Evolutionary conservation across 2,797 vertebrate species (phyloP).

Genomic region (Muscicapa striata): DNA sequence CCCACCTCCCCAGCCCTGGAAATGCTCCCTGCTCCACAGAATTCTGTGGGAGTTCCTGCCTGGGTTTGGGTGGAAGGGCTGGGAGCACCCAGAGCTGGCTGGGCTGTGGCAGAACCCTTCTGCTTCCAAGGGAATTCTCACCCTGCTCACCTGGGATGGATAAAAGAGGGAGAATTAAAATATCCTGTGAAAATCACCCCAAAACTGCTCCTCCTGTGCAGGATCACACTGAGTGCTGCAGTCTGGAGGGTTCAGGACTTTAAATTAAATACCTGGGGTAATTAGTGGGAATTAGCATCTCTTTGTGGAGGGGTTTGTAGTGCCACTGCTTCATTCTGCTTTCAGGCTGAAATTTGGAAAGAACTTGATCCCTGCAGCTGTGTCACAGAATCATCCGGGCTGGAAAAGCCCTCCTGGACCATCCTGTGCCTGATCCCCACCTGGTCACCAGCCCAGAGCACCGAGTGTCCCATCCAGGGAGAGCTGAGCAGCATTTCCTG

Average conservation of each 20-base stretch:
- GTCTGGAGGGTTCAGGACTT: no score
- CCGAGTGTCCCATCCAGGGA: neutral
- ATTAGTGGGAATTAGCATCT: fast-evolving
- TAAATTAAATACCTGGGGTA: no score
- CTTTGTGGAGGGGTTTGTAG: neutral
- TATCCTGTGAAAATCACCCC: neutral
- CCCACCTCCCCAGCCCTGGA: fast-evolving
- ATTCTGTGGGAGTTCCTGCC: fast-evolving
- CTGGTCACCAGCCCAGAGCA: neutral
- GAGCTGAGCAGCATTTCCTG: neutral
- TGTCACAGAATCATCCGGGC: fast-evolving
- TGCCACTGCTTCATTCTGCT: neutral
- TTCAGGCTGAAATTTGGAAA: neutral
- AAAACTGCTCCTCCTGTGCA: neutral
- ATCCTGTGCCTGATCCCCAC: fast-evolving
- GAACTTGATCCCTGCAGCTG: neutral
- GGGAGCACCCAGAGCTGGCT: no score
- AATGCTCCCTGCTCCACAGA: fast-evolving
- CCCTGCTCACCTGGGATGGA: neutral
- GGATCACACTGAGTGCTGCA: neutral
- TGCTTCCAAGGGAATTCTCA: no score
- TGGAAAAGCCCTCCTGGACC: neutral
- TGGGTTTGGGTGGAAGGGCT: neutral
- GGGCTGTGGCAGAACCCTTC: neutral
- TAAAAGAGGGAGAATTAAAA: neutral